phyloP scores from a whole-genome alignment of 2,797 vertebrate species.

The Pipistrellus pygmaeus region DNA sequence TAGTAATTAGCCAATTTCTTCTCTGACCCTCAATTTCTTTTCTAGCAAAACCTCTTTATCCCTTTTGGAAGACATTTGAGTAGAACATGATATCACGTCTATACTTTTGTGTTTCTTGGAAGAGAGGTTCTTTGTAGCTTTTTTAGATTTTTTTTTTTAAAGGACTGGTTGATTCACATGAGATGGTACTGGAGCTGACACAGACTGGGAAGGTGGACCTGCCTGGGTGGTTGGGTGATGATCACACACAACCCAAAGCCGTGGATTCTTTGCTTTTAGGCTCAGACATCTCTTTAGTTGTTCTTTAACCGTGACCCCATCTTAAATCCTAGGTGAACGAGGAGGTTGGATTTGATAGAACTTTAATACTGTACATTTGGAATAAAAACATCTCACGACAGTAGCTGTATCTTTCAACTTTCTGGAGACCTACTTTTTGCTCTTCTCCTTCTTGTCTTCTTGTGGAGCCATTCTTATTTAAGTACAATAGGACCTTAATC shows the following conservation, averaged over 20 bases:
- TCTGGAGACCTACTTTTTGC: not conserved
- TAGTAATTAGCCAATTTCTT: not conserved
- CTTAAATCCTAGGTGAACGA: not conserved
- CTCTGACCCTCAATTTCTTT: constrained; percentile 6
- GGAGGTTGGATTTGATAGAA: not conserved
- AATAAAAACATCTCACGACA: not conserved
- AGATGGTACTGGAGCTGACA: not conserved
- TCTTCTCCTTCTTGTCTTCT: not conserved
- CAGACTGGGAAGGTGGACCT: not conserved
- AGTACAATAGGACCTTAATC: not conserved
- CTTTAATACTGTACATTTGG: not conserved
- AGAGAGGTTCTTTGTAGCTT: not conserved
- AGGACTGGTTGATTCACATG: not conserved
- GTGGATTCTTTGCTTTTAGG: not conserved
- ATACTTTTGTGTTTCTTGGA: constrained; percentile 1
- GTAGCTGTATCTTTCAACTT: not conserved
- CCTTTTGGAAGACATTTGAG: not conserved
- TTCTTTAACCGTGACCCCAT: not conserved
- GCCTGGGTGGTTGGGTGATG: not conserved
- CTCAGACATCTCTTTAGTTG: not conserved
- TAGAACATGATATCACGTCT: constrained; percentile 38
- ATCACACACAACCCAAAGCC: not conserved
- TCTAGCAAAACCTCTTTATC: not conserved
- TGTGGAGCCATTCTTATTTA: not conserved
- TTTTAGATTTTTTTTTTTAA: constrained; percentile 5